These are phyloP conservation scores for Cheilosia grossa DNA, from an alignment of 2,888 invertebrate genomes.

Conservation along the genomic window DNA sequence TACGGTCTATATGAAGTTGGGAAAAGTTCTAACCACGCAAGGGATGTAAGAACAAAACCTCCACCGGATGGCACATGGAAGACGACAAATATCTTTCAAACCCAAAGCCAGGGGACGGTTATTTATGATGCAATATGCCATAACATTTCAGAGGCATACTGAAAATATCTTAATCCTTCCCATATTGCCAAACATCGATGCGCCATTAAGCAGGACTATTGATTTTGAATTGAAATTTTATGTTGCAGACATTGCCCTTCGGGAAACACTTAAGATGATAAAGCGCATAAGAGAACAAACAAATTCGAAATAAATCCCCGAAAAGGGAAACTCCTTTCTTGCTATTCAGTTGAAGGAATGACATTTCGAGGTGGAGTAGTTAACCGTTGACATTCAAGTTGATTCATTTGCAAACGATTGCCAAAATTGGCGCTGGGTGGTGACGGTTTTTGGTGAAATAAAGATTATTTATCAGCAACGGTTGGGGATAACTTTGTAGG, in stretches of 20 bases:
- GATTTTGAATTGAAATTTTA: conserved; percentile 35
- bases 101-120: conserved; percentile 4
- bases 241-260: conserved; percentile 13
- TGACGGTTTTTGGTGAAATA: too few relatives aligned
- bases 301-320: background rate
- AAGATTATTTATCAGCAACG: too few relatives aligned
- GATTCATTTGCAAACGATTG: too few relatives aligned
- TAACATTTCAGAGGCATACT: conserved; percentile 32
- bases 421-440: too few relatives aligned
- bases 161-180: conserved; percentile 21
- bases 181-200: conserved; percentile 9
- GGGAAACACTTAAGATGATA: conserved; percentile 24
- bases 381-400: background rate
- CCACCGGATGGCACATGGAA: conserved; percentile 1
- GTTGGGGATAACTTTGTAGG: too few relatives aligned
- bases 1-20: background rate
- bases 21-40: background rate
- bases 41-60: background rate
- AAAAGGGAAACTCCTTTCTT: background rate
- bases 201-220: conserved; percentile 33
- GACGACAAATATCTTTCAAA: conserved; percentile 1
- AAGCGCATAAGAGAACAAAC: background rate
- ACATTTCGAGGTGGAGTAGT: background rate
- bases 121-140: conserved; percentile 42
- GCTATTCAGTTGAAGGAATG: background rate